Evolutionary conservation across 2,797 vertebrate species (phyloP).

Genomic region (Sylvilagus floridanus): DNA sequence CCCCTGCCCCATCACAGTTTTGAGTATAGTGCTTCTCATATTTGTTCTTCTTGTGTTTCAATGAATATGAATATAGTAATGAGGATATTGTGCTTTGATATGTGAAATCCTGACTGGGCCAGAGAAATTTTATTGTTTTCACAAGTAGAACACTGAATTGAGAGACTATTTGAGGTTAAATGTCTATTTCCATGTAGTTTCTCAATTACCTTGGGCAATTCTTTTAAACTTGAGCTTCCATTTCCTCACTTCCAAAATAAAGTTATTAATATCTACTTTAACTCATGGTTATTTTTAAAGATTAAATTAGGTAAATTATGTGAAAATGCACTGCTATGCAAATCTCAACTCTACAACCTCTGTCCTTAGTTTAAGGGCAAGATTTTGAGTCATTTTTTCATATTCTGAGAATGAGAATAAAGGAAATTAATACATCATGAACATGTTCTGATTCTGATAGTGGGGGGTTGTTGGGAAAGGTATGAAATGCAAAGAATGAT

Average conservation of each 20-base stretch:
- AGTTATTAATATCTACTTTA: background rate
- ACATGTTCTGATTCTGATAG: background rate
- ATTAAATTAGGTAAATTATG: background rate
- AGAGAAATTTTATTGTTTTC: background rate
- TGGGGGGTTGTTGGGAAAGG: background rate
- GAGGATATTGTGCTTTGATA: background rate
- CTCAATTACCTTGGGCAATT: background rate
- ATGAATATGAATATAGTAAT: background rate
- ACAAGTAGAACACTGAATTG: background rate
- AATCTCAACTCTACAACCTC: background rate
- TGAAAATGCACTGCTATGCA: background rate
- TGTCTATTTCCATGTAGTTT: background rate
- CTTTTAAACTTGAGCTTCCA: background rate
- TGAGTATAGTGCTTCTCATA: background rate
- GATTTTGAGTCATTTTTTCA: background rate
- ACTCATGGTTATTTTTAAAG: background rate
- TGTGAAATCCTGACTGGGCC: background rate
- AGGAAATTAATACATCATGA: background rate
- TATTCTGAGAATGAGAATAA: constrained; percentile 22
- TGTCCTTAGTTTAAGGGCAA: background rate
- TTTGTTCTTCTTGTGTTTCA: background rate
- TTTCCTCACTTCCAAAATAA: constrained; percentile 14
- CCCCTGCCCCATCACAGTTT: background rate
- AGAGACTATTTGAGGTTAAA: background rate
- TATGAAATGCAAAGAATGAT: constrained; percentile 19